Conservation (phyloP, 2,113 vertebrate genomes). For the Sebastes schlegelii region DNA sequence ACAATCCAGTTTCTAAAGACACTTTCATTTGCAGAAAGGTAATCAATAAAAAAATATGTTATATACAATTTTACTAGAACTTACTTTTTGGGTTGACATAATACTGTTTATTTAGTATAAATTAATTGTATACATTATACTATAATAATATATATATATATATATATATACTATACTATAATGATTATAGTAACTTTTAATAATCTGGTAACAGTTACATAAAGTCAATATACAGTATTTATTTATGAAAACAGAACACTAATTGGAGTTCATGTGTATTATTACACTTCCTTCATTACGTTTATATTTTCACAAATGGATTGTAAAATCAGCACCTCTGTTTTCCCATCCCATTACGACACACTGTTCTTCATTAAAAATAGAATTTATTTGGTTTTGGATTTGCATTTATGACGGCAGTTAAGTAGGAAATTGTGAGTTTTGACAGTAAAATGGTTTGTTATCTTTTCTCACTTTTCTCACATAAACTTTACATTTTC, state of each 20-base stretch:
- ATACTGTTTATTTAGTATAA: background rate
- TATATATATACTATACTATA: too few species aligned
- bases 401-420: slow-evolving; percentile 23
- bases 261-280: slow-evolving; percentile 1
- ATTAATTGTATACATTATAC: background rate
- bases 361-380: slow-evolving; percentile 29
- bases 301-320: slow-evolving; percentile 30
- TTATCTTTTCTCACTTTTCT: slow-evolving; percentile 47
- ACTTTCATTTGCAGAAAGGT: background rate
- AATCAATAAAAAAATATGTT: background rate
- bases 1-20: background rate
- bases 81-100: background rate
- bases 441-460: slow-evolving; percentile 34
- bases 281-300: background rate
- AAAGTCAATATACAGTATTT: background rate
- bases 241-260: background rate
- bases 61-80: background rate
- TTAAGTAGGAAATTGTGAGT: slow-evolving; percentile 30
- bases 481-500: slow-evolving; percentile 31
- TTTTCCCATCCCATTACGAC: slow-evolving; percentile 20
- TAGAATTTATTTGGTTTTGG: slow-evolving; percentile 30
- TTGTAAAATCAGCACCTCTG: slow-evolving; percentile 36
- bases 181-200: background rate
- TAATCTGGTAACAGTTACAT: background rate
- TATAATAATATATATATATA: too few species aligned